These are phyloP conservation scores for Datnioides undecimradiatus DNA, from an alignment of 2,113 vertebrate genomes.

Conservation along the genomic window DNA sequence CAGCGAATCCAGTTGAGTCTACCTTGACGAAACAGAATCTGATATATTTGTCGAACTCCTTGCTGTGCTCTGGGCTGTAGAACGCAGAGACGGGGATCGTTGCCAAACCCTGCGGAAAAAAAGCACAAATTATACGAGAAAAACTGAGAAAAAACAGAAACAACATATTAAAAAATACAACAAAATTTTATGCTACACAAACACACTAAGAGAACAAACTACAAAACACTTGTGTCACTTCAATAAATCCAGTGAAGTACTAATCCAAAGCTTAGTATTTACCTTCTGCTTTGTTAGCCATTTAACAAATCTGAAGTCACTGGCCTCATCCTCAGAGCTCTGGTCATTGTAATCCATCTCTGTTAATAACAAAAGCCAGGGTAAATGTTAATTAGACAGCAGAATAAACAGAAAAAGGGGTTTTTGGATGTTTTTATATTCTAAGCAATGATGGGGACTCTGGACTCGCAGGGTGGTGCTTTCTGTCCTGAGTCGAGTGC, in stretches of 20 bases:
- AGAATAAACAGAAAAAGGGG: background rate
- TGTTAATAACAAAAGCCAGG: constrained; percentile 51
- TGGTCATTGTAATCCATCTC: constrained; percentile 85
- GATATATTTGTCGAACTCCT: constrained; percentile 88
- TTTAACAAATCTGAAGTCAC: constrained; percentile 89
- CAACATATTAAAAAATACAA: too few species aligned
- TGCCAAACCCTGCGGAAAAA: constrained; percentile 85
- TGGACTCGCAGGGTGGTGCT: too few species aligned
- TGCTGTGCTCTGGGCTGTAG: constrained; percentile 86
- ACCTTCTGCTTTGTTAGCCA: constrained; percentile 96
- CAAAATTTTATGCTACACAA: background rate
- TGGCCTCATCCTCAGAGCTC: constrained; percentile 74
- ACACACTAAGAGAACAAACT: background rate
- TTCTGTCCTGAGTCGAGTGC: too few species aligned
- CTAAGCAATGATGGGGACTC: too few species aligned
- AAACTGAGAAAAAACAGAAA: too few species aligned
- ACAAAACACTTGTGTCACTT: background rate
- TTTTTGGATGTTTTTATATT: too few species aligned
- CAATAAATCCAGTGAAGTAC: background rate
- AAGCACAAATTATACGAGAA: background rate
- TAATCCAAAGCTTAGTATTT: background rate
- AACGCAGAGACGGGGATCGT: constrained; percentile 92
- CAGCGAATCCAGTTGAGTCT: constrained; percentile 1
- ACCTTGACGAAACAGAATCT: constrained; percentile 98
- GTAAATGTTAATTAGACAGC: background rate